phyloP scores from a whole-genome alignment of 2,888 invertebrate genomes.

The Lasioglossum oenotherae region DNA sequence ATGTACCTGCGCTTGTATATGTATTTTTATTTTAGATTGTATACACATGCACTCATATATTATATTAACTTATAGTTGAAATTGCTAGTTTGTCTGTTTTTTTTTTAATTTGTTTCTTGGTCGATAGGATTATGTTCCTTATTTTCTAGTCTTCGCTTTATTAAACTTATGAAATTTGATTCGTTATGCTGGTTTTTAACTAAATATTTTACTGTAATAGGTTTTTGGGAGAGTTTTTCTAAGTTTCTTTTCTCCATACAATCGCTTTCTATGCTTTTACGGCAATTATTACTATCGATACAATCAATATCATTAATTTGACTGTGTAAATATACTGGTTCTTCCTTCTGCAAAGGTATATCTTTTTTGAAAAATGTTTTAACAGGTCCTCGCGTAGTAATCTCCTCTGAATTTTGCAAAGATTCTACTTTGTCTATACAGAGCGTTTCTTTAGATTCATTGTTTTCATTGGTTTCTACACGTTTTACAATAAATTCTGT shows the following conservation, averaged over 20 bases:
- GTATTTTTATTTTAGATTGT: neutral
- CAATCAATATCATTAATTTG: neutral
- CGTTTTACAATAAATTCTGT: constrained; percentile 76
- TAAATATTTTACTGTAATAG: neutral
- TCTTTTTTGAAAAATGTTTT: constrained; percentile 27
- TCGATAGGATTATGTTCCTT: constrained; percentile 31
- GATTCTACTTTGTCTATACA: neutral
- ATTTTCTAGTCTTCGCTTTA: constrained; percentile 71
- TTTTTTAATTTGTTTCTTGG: neutral
- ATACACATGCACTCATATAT: neutral
- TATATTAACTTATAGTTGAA: neutral
- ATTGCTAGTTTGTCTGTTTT: neutral
- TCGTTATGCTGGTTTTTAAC: constrained; percentile 10
- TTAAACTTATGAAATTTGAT: constrained; percentile 73
- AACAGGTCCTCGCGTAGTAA: neutral
- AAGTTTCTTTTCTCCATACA: constrained; percentile 17
- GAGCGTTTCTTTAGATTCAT: neutral
- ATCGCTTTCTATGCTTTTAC: constrained; percentile 25
- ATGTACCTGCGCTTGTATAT: neutral
- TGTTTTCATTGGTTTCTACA: constrained; percentile 20
- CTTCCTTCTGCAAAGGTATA: neutral
- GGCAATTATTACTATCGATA: neutral
- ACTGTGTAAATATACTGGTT: neutral
- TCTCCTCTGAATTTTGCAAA: neutral
- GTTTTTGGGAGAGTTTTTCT: neutral